Base-by-base conservation (phyloP, 2,113 vertebrate species). In the Tretioscincus oriximinensis region DNA sequence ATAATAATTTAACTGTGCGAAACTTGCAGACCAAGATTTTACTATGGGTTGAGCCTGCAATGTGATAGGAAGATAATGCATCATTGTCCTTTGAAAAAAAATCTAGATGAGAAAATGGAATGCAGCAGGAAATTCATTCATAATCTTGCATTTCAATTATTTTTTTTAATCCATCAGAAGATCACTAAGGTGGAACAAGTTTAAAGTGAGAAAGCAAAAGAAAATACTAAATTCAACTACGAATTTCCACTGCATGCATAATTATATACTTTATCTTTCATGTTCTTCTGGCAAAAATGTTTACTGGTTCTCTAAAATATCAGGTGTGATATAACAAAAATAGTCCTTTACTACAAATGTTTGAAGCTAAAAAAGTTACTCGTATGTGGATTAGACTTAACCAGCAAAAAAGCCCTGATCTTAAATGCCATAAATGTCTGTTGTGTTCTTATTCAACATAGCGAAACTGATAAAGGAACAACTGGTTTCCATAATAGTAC, bases 1-100 rank as follows among this genome's bases (percentile, higher is more conserved):
- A 80, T 92, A 84, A 88, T 88, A 92, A 93, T 75, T 89, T 87
- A 80, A 54, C 84, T 75, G 58, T 41, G 35, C 67, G 67, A 86
- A 90, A 85, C 82, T 65, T 78, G 72, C 49, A 87, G 87, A 84
- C 75, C 87, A 90, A 79, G 60, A 80, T 86, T 91, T 91, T 85
- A 87, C 75, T 83, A 69, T 79, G 76, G 85, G 80, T 70, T 71
- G 81, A 88, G 73, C 45, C 79, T 83, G 82, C 26, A 77, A 87
- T 81, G 24, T 81, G 18, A 78, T 83, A 77, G 8, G 18, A 78
- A 90, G 91, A 90, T 81, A 89, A 81, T 28, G 31, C 26, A 47
- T 12, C 16, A 49, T 85, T 86, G 45, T 83, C 31, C 47, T 20
- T 24, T 80, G 45, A 28, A 14, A 64, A 5, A 87, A 69, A 88